phyloP scores from a whole-genome alignment of 2,797 vertebrate genomes.

The Esox lucius region DNA sequence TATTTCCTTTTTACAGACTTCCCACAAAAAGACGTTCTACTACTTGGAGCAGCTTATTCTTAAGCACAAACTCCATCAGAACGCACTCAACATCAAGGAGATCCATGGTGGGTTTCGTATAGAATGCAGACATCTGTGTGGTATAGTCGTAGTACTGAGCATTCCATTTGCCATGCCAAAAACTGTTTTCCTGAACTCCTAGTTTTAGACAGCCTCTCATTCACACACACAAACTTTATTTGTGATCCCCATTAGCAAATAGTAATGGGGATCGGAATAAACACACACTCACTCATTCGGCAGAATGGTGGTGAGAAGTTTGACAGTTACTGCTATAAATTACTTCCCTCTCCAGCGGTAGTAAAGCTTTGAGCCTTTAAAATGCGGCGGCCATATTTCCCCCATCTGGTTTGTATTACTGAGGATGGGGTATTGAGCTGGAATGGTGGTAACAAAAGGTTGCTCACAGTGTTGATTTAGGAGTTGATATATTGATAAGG shows the following conservation, averaged over 20 bases:
- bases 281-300: not conserved
- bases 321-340: conserved; percentile 42
- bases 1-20: conserved; percentile 74
- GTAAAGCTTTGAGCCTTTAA: conserved; percentile 48
- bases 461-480: not conserved
- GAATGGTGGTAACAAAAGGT: conserved; percentile 2
- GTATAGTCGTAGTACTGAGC: conserved; percentile 46
- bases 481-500: conserved; percentile 9
- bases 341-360: conserved; percentile 39
- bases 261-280: too few relatives aligned
- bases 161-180: conserved; percentile 40
- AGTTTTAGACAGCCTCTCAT: not conserved
- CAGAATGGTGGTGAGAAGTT: conserved; percentile 25
- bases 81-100: conserved; percentile 94
- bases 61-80: conserved; percentile 94
- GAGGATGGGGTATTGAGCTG: conserved; percentile 10
- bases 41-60: conserved; percentile 97
- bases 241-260: too few relatives aligned
- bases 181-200: conserved; percentile 27
- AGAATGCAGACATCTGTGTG: conserved; percentile 30
- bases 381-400: conserved; percentile 63
- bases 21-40: conserved; percentile 97
- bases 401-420: conserved; percentile 15
- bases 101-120: conserved; percentile 82
- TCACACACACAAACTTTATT: not conserved